A percentile compares a stretch with the other conserved stretches of the same genome.
Evolutionary conservation across 1,140 invertebrate species (phyloP).

Genomic region (Tetragonula clypearis): DNA sequence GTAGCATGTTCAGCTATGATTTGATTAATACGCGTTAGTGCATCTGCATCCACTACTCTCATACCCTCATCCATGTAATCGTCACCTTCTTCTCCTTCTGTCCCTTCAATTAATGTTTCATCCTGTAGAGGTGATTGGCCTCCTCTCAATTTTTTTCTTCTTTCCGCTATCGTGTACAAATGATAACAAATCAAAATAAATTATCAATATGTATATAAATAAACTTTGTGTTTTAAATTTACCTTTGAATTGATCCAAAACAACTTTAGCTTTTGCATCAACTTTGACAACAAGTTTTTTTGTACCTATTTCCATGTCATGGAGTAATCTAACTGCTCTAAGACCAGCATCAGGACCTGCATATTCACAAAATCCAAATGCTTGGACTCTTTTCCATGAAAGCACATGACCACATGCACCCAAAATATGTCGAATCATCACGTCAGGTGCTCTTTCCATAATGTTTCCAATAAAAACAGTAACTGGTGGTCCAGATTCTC

Average conservation of each 20-base stretch:
- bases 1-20: constrained; percentile 91
- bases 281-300: constrained; percentile 98
- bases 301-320: constrained; percentile 96
- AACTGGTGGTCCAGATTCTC: constrained; percentile 90
- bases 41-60: constrained; percentile 87
- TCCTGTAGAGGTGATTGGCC: constrained; percentile 84
- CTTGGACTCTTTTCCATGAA: constrained; percentile 98
- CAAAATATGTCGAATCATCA: constrained; percentile 96
- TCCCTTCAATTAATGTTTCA: constrained; percentile 81
- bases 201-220: background rate
- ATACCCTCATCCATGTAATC: constrained; percentile 92
- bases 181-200: background rate
- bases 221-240: constrained; percentile 40
- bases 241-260: constrained; percentile 97
- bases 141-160: constrained; percentile 83
- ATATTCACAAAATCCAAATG: constrained; percentile 99
- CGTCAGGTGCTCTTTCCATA: constrained; percentile 96
- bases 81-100: constrained; percentile 82
- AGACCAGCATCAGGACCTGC: constrained; percentile 96
- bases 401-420: constrained; percentile 95
- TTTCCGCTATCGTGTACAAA: constrained; percentile 79
- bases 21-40: constrained; percentile 88
- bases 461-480: constrained; percentile 99
- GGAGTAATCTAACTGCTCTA: constrained; percentile 95
- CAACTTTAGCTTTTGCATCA: constrained; percentile 98